Evolutionary conservation across 2,797 vertebrate species (phyloP), one percentile per base, ranked within the genome.

Genomic region (Xerus rutilus): DNA sequence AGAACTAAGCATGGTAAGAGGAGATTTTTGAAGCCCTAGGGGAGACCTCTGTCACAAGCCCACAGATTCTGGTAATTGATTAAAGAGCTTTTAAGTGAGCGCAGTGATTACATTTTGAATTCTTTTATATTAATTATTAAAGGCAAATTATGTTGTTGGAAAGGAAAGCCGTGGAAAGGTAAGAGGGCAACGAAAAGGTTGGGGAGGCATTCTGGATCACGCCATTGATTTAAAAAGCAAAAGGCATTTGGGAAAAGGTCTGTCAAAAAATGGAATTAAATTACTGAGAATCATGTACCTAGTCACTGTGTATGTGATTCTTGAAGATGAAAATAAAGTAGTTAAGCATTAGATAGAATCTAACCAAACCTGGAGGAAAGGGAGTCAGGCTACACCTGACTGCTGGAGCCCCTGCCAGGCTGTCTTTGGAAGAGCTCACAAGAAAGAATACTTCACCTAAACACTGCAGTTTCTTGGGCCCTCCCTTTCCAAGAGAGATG

Each of bases 51-150:
- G 72, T 78, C 78, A 45, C 85, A 93, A 92, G 91, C 64, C 77
- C 65, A 79, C 3, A 8, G 95, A 93, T 54, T 70, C 91, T 86
- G 81, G 3, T 93, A 96, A 74, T 76, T 98, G 86, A 95, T 96
- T 90, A 97, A 69, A 92, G 91, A 67, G 67, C 69, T 54, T 52
- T 6, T 73, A 85, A 87, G 67, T 84, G 96, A 97, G 94, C 45
- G 23, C 21, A 59, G 35, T 78, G 90, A 94, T 93, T 97, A 94
- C 88, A 97, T 97, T 96, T 97, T 89, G 23, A 94, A 89, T 97
- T 96, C 76, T 89, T 97, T 97, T 89, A 76, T 96, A 77, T 97
- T 96, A 96, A 97, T 98, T 97, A 96, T 97, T 96, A 95, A 97
- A 95, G 35, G 74, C 83, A 96, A 97, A 98, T 96, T 88, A 90